These are phyloP conservation scores for Drosophila watanabei DNA, from an alignment of 1,140 invertebrate genomes.

Conservation along the genomic window DNA sequence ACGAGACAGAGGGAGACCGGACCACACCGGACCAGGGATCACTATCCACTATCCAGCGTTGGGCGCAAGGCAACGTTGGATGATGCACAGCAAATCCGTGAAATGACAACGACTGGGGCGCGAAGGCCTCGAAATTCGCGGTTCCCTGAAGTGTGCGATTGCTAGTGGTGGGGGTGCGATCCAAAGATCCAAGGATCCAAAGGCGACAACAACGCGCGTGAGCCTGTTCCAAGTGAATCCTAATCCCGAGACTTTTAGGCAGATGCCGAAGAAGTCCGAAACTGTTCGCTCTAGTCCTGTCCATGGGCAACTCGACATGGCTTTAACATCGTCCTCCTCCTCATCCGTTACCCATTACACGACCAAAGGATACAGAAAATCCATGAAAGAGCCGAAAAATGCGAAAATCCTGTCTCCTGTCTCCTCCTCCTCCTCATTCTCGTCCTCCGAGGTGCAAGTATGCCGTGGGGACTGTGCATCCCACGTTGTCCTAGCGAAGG, in stretches of 20 bases:
- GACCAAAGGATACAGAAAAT: constrained; percentile 39
- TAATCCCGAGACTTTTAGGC: constrained; percentile 60
- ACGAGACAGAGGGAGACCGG: constrained; percentile 62
- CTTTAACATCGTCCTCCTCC: constrained; percentile 17
- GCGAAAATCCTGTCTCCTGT: constrained; percentile 27
- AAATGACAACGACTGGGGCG: constrained; percentile 61
- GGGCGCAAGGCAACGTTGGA: constrained; percentile 70
- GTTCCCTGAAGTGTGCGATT: constrained; percentile 37
- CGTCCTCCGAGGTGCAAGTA: constrained; percentile 33
- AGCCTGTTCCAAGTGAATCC: constrained; percentile 54
- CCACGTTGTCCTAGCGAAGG: constrained; percentile 73
- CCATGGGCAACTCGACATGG: constrained; percentile 52
- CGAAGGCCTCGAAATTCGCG: constrained; percentile 66
- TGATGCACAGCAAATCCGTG: constrained; percentile 58
- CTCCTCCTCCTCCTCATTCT: constrained; percentile 6
- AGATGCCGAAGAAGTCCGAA: constrained; percentile 62
- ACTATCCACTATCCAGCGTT: constrained; percentile 71
- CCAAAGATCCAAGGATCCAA: constrained; percentile 31
- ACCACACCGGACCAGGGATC: constrained; percentile 49
- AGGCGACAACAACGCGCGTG: constrained; percentile 30
- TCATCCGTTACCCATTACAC: constrained; percentile 43
- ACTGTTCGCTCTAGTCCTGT: constrained; percentile 61
- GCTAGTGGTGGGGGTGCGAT: constrained; percentile 37
- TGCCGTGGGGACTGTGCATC: constrained; percentile 62
- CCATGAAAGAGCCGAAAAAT: constrained; percentile 22